These are phyloP conservation scores for Iguana delicatissima DNA, from an alignment of 2,797 vertebrate genomes.

Conservation along the genomic window DNA sequence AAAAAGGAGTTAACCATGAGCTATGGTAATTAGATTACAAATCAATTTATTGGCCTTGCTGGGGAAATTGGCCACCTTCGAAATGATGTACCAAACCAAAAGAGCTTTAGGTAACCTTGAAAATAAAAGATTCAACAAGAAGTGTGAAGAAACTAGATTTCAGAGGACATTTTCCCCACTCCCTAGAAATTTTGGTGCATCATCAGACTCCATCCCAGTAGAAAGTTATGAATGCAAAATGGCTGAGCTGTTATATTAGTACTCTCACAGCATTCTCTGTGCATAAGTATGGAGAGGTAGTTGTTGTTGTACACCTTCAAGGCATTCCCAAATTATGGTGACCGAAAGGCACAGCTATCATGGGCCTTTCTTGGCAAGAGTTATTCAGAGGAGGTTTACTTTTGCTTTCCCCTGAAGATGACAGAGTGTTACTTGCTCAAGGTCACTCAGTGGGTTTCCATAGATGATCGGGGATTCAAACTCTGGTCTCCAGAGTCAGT, in stretches of 20 bases:
- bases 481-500: too few species aligned
- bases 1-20: background rate
- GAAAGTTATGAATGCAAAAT: background rate
- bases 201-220: background rate
- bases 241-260: background rate
- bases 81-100: background rate
- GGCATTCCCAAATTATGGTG: too few species aligned
- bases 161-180: background rate
- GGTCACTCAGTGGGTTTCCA: too few species aligned
- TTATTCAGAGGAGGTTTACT: too few species aligned
- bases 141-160: background rate
- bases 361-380: too few species aligned
- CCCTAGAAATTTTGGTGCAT: too few species aligned
- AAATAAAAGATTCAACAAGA: background rate
- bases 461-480: too few species aligned
- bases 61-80: background rate
- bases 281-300: background rate
- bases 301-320: background rate
- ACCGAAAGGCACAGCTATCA: too few species aligned
- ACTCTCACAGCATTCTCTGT: background rate
- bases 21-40: background rate
- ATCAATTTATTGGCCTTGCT: background rate
- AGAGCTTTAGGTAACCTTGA: background rate
- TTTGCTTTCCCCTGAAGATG: too few species aligned
- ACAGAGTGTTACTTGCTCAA: too few species aligned